phyloP scores from a whole-genome alignment of 2,888 invertebrate genomes.

The Drymonia ruficornis region DNA sequence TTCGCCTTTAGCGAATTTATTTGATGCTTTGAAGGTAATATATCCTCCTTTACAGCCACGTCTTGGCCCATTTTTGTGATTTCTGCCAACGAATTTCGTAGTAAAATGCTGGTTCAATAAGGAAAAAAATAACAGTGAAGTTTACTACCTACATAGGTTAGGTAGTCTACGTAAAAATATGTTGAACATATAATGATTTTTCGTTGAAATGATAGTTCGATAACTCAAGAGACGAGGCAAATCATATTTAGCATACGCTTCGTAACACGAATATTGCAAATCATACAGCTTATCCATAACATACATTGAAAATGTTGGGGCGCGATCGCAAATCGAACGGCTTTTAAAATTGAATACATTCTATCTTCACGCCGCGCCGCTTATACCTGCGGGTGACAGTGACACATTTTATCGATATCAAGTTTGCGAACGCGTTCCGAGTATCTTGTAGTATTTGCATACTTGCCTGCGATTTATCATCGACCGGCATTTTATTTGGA shows the following conservation, averaged over 20 bases:
- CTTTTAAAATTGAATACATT: no score
- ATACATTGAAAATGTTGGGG: no score
- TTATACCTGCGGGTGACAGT: constrained; percentile 11
- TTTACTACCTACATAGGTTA: constrained; percentile 11
- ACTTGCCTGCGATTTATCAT: no score
- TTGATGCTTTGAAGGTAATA: not conserved
- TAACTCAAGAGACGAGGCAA: no score
- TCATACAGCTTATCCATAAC: no score
- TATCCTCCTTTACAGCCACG: not conserved
- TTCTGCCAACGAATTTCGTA: not conserved
- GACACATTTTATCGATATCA: constrained; percentile 34
- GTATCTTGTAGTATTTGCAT: constrained; percentile 33
- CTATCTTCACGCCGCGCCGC: not conserved
- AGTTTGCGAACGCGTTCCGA: constrained; percentile 33
- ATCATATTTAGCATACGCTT: no score
- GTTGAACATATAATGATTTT: no score
- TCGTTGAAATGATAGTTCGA: no score
- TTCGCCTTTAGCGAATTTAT: constrained; percentile 1
- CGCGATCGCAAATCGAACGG: no score
- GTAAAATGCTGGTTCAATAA: not conserved
- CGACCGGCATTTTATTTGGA: not conserved
- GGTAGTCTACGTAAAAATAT: not conserved
- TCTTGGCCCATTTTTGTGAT: not conserved
- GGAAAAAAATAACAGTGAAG: not conserved
- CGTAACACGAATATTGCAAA: no score